phyloP scores from a whole-genome alignment of 2,113 vertebrate genomes.

The Orcinus orca region DNA sequence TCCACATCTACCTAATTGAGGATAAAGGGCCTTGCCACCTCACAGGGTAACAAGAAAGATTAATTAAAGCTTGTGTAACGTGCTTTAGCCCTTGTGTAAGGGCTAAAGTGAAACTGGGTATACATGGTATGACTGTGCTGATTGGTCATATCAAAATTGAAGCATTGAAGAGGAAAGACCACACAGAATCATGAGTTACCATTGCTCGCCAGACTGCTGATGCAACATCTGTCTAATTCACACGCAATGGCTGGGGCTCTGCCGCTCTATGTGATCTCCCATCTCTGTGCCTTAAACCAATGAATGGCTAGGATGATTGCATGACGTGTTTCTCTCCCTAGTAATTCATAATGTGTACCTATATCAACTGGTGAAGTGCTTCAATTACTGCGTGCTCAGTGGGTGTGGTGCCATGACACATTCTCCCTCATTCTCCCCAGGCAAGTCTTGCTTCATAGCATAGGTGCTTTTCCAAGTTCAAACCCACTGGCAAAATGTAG shows the following conservation, averaged over 20 bases:
- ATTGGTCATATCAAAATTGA: too few relatives aligned
- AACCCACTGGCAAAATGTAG: constrained; percentile 12
- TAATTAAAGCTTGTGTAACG: constrained; percentile 52
- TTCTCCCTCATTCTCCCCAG: constrained; percentile 21
- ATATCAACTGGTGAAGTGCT: constrained; percentile 1
- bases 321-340: constrained; percentile 42
- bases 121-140: too few relatives aligned
- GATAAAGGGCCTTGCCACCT: constrained; percentile 54
- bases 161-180: neutral
- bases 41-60: neutral
- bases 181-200: neutral
- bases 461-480: constrained; percentile 56
- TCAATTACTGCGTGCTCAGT: constrained; percentile 36
- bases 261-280: neutral
- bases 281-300: constrained; percentile 7
- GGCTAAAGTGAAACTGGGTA: too few relatives aligned
- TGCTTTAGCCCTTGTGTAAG: neutral
- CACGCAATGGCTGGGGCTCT: neutral
- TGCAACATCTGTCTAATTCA: constrained; percentile 39
- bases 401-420: constrained; percentile 68
- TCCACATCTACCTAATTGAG: constrained; percentile 51
- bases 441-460: constrained; percentile 61
- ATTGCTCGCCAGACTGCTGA: neutral
- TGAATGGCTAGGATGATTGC: constrained; percentile 35
- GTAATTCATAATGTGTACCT: constrained; percentile 61